phyloP scores from a whole-genome alignment of 1,140 invertebrate genomes.

The Drosophila erecta region DNA sequence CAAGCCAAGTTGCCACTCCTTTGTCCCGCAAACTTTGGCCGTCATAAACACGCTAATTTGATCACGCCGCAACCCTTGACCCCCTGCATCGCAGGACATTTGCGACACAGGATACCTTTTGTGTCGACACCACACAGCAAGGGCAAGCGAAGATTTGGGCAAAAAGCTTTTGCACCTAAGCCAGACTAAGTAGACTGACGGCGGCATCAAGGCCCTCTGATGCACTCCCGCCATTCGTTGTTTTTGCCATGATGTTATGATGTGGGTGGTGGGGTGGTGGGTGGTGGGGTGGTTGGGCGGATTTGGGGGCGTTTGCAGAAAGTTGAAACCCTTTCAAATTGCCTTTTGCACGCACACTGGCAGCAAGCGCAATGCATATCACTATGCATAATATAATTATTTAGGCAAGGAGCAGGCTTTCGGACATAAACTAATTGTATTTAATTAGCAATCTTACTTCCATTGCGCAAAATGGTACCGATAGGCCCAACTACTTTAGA shows the following conservation, averaged over 20 bases:
- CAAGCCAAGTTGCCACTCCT: background rate
- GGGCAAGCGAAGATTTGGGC: slow-evolving; percentile 1
- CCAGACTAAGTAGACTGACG: slow-evolving; percentile 33
- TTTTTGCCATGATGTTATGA: background rate
- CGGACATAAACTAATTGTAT: background rate
- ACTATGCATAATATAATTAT: too few relatives aligned
- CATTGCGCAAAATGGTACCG: too few relatives aligned
- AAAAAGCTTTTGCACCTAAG: slow-evolving; percentile 48
- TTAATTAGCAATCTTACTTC: too few relatives aligned
- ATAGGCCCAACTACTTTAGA: too few relatives aligned
- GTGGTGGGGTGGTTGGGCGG: background rate
- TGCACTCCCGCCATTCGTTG: slow-evolving; percentile 13
- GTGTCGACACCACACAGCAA: slow-evolving; percentile 9
- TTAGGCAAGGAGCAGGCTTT: too few relatives aligned
- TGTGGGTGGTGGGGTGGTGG: background rate
- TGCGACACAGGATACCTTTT: slow-evolving; percentile 4
- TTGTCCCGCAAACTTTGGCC: background rate
- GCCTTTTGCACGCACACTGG: slow-evolving; percentile 19
- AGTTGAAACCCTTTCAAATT: slow-evolving; percentile 43
- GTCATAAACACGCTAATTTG: slow-evolving; percentile 27
- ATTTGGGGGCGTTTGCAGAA: background rate
- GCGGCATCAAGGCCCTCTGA: slow-evolving; percentile 1
- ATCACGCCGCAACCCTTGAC: slow-evolving; percentile 6
- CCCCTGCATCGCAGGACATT: background rate
- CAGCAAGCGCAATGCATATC: background rate